Conservation (phyloP, 2,797 vertebrate species). For the Danionella dracula region DNA sequence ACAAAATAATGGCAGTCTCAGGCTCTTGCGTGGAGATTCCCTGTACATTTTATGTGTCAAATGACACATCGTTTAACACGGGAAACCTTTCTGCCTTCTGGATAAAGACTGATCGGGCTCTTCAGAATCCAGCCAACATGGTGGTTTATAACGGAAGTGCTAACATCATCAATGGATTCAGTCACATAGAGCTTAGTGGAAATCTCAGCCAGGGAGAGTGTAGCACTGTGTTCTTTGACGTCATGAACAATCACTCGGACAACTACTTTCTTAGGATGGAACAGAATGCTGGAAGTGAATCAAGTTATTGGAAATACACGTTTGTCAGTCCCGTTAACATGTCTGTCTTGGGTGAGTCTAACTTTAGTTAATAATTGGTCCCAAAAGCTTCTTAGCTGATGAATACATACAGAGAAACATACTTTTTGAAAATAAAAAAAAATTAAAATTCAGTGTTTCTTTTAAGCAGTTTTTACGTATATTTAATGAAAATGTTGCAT, state of each 20-base stretch:
- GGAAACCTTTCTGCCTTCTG: not conserved
- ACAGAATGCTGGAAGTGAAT: not conserved
- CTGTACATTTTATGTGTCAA: slow-evolving; percentile 37
- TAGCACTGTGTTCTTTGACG: slow-evolving; percentile 50
- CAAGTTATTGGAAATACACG: accelerated
- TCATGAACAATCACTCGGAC: not conserved
- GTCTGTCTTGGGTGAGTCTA: slow-evolving; percentile 46
- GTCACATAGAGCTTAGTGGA: slow-evolving; percentile 41
- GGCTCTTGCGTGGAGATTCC: slow-evolving; percentile 58
- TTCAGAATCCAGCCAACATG: accelerated
- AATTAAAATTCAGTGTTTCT: too few relatives aligned
- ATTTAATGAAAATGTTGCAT: too few relatives aligned
- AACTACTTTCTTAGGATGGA: slow-evolving; percentile 53
- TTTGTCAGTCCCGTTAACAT: slow-evolving; percentile 4
- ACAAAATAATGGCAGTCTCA: slow-evolving; percentile 33
- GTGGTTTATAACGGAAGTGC: slow-evolving; percentile 38
- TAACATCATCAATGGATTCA: not conserved
- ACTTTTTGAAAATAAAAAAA: too few relatives aligned
- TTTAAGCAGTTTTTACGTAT: too few relatives aligned
- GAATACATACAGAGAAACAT: too few relatives aligned
- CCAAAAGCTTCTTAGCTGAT: too few relatives aligned
- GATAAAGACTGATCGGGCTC: not conserved
- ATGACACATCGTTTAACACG: accelerated
- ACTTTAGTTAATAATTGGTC: too few relatives aligned
- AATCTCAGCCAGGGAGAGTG: slow-evolving; percentile 46